Conservation (phyloP, 2,113 vertebrate genomes). For the Grammomys surdaster region DNA sequence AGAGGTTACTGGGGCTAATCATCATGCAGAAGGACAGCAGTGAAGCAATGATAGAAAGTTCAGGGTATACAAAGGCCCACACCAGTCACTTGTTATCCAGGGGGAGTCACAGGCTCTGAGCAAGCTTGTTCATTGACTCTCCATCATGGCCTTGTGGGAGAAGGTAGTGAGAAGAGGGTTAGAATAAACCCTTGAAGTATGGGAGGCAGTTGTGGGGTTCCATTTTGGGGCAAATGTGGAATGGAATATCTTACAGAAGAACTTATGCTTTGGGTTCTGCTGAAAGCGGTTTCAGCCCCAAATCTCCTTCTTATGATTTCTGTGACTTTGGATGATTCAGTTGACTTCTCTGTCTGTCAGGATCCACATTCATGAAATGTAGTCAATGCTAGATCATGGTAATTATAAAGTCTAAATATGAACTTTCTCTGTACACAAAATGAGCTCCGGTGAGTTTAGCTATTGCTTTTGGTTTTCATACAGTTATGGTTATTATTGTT, state of each 20-base stretch:
- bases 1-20: too few relatives aligned
- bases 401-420: constrained; percentile 7
- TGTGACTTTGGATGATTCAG: not conserved
- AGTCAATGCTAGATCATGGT: not conserved
- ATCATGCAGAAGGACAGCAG: not conserved
- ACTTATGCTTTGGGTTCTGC: not conserved
- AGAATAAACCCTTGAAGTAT: not conserved
- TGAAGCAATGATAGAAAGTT: not conserved
- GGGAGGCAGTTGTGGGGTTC: too few relatives aligned
- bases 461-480: not conserved
- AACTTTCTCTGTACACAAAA: constrained; percentile 9
- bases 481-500: constrained; percentile 7
- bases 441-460: not conserved
- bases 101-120: not conserved
- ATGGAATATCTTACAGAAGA: not conserved
- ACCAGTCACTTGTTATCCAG: not conserved
- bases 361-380: not conserved
- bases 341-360: not conserved
- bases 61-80: not conserved
- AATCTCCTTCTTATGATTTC: constrained; percentile 11
- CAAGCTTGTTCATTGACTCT: not conserved
- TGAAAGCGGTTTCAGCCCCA: not conserved
- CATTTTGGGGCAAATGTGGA: not conserved
- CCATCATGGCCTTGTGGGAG: not conserved
- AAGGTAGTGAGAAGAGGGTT: not conserved